These are phyloP conservation scores for Nothocercus julius DNA, from an alignment of 2,113 vertebrate genomes.

Conservation along the genomic window DNA sequence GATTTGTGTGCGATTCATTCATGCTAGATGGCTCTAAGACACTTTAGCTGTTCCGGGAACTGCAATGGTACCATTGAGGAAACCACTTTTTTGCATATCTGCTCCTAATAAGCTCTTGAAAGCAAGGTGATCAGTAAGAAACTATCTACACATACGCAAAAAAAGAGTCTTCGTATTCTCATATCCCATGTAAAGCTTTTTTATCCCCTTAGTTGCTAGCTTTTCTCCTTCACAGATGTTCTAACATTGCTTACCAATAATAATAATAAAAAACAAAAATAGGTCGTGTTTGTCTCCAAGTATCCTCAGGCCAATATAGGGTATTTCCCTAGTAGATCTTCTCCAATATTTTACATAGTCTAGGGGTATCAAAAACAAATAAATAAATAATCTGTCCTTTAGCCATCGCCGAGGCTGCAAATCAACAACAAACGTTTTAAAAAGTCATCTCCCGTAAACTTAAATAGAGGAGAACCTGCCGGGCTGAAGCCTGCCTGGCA, in stretches of 20 bases:
- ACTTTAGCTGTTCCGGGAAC: constrained; percentile 9
- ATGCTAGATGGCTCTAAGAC: constrained; percentile 46
- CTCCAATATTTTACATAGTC: neutral
- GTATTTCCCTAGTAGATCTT: neutral
- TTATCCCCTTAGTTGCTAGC: neutral
- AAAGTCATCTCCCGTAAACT: neutral
- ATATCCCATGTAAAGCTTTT: neutral
- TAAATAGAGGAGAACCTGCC: neutral
- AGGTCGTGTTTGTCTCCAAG: neutral
- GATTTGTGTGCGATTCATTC: constrained; percentile 65
- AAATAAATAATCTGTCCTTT: neutral
- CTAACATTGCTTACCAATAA: neutral
- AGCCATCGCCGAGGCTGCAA: neutral
- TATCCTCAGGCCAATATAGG: neutral
- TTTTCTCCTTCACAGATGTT: neutral
- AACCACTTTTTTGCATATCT: constrained; percentile 23
- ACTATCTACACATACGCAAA: constrained; percentile 18
- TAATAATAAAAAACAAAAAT: neutral
- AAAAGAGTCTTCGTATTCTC: neutral
- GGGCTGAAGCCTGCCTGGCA: neutral
- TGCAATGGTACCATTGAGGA: neutral
- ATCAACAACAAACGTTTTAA: neutral
- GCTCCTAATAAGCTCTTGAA: neutral
- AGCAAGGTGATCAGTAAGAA: neutral
- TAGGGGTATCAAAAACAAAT: neutral